phyloP scores from a whole-genome alignment of 23 tunicate species.

The Ciona savignyi region DNA sequence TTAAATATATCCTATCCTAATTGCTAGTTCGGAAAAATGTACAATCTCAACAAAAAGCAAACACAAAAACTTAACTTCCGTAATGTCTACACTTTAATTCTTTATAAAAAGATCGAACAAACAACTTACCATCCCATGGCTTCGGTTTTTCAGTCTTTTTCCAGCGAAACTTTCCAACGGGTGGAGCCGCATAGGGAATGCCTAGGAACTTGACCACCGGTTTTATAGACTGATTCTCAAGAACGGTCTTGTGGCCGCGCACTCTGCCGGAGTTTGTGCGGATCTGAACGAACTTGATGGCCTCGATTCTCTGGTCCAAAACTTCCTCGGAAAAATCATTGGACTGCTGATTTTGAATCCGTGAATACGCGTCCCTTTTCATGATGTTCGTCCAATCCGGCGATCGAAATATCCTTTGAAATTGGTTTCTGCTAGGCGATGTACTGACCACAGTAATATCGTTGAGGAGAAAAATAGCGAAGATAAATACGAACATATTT shows the following conservation, averaged over 20 bases:
- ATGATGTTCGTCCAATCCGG: background rate
- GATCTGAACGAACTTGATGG: background rate
- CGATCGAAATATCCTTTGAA: background rate
- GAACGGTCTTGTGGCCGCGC: background rate
- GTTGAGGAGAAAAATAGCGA: too few relatives aligned
- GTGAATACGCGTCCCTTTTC: background rate
- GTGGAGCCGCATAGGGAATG: constrained; percentile 43
- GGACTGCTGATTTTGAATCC: background rate
- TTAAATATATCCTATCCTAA: too few relatives aligned
- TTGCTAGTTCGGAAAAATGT: too few relatives aligned
- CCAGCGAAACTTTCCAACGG: constrained; percentile 35
- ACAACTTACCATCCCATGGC: constrained; percentile 24
- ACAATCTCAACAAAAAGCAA: too few relatives aligned
- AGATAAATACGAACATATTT: too few relatives aligned
- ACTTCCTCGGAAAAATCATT: background rate
- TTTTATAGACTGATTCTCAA: background rate
- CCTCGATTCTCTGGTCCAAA: background rate
- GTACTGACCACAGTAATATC: too few relatives aligned
- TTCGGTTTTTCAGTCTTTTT: constrained; percentile 24
- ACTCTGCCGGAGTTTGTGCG: background rate
- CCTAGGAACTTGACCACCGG: constrained; percentile 55
- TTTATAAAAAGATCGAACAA: too few relatives aligned
- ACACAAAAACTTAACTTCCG: too few relatives aligned
- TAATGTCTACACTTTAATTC: too few relatives aligned
- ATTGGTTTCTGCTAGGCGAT: background rate